phyloP scores from a whole-genome alignment of 2,888 invertebrate genomes.

The Apantesis nais region DNA sequence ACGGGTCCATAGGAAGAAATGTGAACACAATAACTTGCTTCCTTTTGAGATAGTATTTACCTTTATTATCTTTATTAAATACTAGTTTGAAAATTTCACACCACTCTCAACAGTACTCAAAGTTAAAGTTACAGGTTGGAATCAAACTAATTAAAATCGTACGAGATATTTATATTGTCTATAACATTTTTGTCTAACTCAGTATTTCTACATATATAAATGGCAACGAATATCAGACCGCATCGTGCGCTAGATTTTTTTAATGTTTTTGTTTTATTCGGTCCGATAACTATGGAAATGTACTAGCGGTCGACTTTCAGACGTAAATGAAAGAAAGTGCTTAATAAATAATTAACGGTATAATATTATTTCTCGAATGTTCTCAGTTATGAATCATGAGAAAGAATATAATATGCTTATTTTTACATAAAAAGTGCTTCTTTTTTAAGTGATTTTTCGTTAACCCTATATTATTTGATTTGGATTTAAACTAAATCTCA shows the following conservation, averaged over 20 bases:
- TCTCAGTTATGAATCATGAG: background rate
- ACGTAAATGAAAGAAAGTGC: background rate
- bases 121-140: background rate
- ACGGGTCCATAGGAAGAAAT: background rate
- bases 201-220: background rate
- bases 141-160: background rate
- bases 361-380: background rate
- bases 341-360: too few relatives aligned
- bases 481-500: too few relatives aligned
- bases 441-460: background rate
- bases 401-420: too few relatives aligned
- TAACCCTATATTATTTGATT: background rate
- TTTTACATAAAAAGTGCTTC: too few relatives aligned
- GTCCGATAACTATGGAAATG: background rate
- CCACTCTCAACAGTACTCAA: background rate
- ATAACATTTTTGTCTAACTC: background rate
- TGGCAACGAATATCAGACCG: conserved; percentile 1
- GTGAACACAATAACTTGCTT: background rate
- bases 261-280: background rate
- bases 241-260: background rate
- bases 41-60: background rate
- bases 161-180: background rate
- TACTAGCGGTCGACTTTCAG: background rate
- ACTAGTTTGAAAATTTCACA: background rate
- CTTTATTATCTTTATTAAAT: background rate